Evolutionary conservation across 2,797 vertebrate genomes (phyloP).

Genomic region (Naso thynnoides): DNA sequence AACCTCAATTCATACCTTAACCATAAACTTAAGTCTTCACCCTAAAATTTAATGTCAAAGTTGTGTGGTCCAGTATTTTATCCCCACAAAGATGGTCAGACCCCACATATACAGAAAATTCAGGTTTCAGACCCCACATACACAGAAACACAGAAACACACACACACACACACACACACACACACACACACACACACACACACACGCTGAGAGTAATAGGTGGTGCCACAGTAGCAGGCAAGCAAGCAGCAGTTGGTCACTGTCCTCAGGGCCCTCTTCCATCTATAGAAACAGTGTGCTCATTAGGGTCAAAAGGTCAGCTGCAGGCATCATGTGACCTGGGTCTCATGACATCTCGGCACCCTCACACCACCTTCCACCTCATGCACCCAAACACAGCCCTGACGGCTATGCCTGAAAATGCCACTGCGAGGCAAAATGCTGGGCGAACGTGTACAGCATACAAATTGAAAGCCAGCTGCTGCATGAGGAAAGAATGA

Average conservation of each 20-base stretch:
- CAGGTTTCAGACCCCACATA: too few species aligned
- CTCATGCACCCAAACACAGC: conserved; percentile 6
- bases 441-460: conserved; percentile 27
- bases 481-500: conserved; percentile 15
- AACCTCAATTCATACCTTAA: too few species aligned
- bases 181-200: background rate
- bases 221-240: conserved; percentile 20
- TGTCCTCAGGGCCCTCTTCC: conserved; percentile 53
- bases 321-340: conserved; percentile 65
- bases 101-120: too few species aligned
- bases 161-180: too few species aligned
- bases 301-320: conserved; percentile 61
- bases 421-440: conserved; percentile 39
- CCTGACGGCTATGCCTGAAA: conserved; percentile 42
- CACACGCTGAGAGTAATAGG: conserved; percentile 15
- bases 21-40: too few species aligned
- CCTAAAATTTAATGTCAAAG: too few species aligned
- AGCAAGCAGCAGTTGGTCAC: conserved; percentile 23
- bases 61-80: too few species aligned
- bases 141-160: too few species aligned
- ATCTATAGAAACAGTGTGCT: conserved; percentile 60
- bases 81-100: too few species aligned
- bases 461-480: conserved; percentile 28
- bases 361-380: conserved; percentile 11
- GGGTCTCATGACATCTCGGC: conserved; percentile 54